Evolutionary conservation across 2,888 invertebrate species (phyloP), one percentile per base, ranked within the genome.

Genomic region (Stenichneumon culpator): DNA sequence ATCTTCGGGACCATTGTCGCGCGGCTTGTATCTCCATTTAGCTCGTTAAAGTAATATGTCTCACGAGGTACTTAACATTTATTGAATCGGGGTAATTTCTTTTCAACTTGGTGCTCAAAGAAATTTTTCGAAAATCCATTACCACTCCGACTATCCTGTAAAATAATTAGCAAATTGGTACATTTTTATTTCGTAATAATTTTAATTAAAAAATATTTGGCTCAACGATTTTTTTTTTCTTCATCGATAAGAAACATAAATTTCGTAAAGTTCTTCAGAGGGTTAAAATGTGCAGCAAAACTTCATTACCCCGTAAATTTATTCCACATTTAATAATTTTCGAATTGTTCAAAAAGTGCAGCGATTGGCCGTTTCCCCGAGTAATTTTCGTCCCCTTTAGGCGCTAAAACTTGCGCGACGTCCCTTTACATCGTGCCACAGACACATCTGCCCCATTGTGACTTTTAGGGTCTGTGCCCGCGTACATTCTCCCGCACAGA

Each of bases 401-500:
- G 79, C 74, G 19, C 14, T 36, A 36, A 65, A 52, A 19, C 39
- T 67, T 14, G 16, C 70, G n/a, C 50, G 78, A 79, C 32, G 83
- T 60, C 39, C 19, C 22, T 82, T 54, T 75, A 32, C 19, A 57
- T 50, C 50, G 63, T 44, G 63, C 47, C 54, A 25, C 74, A 74
- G 86, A 84, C 87, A 86, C 88, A 88, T 88, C 88, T 88, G 88
- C 75, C 83, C 78, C 78, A 82, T 86, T 83, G 83, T 88, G 87
- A 86, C 86, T 88, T 88, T 88, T 82, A 79, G 86, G 88, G 85
- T 86, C 86, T 36, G 67, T 60, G 5, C 25, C 39, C 11, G 28
- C 60, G 28, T 25, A 50, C 36, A 68, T 25, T 44, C 67, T 67
- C 67, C 39, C 73, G 67, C 60, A 52, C 44, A 50, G 54, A 65